phyloP scores from a whole-genome alignment of 2,113 vertebrate species.

The Petrocephalus microphthalmus region DNA sequence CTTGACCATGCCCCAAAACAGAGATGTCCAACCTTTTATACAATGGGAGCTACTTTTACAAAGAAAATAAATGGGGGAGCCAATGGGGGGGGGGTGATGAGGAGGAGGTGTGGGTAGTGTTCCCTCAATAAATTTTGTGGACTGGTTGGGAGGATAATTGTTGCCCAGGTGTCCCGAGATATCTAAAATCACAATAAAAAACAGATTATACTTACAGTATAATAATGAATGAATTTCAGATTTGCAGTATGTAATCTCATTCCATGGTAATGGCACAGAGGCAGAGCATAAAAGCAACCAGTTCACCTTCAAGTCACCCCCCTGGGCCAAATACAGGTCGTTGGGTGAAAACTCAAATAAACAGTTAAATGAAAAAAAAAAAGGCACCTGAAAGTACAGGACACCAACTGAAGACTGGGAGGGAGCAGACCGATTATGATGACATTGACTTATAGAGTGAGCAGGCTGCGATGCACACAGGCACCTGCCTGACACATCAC shows the following conservation, averaged over 20 bases:
- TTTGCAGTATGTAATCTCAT: background rate
- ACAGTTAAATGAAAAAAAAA: background rate
- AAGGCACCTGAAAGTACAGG: background rate
- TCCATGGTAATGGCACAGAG: background rate
- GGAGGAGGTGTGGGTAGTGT: too few relatives aligned
- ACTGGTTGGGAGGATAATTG: background rate
- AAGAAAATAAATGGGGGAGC: too few relatives aligned
- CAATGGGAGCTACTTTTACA: too few relatives aligned
- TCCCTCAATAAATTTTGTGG: too few relatives aligned
- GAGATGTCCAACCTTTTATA: background rate
- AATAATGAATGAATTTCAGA: background rate
- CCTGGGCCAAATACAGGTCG: background rate
- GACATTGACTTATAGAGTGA: background rate
- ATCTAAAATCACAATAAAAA: background rate
- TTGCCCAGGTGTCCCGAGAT: background rate
- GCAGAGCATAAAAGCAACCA: background rate
- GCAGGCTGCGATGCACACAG: background rate
- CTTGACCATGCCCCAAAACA: too few relatives aligned
- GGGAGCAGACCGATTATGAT: background rate
- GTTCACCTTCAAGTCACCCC: background rate
- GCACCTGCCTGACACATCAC: background rate
- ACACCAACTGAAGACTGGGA: background rate
- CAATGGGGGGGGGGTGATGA: too few relatives aligned
- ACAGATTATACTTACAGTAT: background rate
- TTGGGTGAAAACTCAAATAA: background rate